These are phyloP conservation scores for Marcusenius ussheri DNA, from an alignment of 2,113 vertebrate genomes.

Conservation along the genomic window DNA sequence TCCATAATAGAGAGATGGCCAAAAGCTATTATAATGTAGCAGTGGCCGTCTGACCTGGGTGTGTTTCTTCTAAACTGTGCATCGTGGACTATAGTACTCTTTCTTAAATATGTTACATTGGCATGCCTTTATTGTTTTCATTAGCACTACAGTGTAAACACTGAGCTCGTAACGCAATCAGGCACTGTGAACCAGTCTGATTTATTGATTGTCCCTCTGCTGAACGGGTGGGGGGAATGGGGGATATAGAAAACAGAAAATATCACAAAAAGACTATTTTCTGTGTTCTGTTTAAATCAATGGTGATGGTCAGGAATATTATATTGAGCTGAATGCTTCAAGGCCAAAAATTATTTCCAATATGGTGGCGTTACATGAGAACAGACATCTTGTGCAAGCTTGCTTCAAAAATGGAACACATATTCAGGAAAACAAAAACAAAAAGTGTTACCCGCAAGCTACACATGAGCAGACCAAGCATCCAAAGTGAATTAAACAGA, in stretches of 20 bases:
- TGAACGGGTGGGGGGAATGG: neutral
- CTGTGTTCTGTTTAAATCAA: neutral
- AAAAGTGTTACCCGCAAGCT: neutral
- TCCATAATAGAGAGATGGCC: neutral
- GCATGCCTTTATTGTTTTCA: neutral
- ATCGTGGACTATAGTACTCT: neutral
- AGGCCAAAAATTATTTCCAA: neutral
- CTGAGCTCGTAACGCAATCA: neutral
- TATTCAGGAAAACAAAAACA: neutral
- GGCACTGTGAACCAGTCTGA: neutral
- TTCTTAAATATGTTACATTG: neutral
- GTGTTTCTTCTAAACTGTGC: neutral
- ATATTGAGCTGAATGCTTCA: neutral
- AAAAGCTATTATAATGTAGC: neutral
- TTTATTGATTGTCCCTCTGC: neutral
- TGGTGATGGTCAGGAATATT: neutral
- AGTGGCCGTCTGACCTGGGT: neutral
- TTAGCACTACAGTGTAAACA: neutral
- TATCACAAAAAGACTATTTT: neutral
- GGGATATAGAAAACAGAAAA: neutral
- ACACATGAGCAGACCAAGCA: neutral
- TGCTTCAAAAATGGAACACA: neutral
- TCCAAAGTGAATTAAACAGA: neutral
- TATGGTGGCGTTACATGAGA: neutral
- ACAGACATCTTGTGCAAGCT: neutral